Evolutionary conservation across 1,140 invertebrate species (phyloP).

Genomic region (Limonius californicus): DNA sequence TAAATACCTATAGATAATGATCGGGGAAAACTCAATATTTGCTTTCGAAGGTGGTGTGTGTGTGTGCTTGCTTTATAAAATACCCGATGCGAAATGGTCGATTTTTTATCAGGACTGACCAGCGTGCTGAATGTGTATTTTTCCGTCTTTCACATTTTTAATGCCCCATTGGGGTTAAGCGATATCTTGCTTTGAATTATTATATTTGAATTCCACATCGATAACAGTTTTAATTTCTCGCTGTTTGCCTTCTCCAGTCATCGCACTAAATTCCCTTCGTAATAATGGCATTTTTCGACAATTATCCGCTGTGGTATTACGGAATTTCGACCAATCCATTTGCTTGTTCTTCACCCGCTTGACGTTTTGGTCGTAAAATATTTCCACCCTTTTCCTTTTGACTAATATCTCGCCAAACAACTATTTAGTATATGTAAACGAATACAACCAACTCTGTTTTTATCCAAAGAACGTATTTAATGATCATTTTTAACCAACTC

Average conservation of each 20-base stretch:
- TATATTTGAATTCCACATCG: constrained; percentile 26
- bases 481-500: no score
- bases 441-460: no score
- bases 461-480: no score
- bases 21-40: constrained; percentile 8
- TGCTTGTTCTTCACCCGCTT: no score
- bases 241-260: constrained; percentile 20
- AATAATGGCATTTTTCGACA: neutral
- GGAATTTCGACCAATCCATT: no score
- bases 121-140: constrained; percentile 29
- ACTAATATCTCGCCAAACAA: no score
- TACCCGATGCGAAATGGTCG: constrained; percentile 5
- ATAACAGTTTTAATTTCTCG: constrained; percentile 28
- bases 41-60: constrained; percentile 3
- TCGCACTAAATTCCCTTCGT: neutral
- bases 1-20: constrained; percentile 11
- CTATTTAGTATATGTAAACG: no score
- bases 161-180: constrained; percentile 22
- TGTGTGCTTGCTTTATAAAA: constrained; percentile 6
- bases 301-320: neutral
- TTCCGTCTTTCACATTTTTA: constrained; percentile 28
- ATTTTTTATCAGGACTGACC: constrained; percentile 27
- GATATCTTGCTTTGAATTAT: constrained; percentile 28
- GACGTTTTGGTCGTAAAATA: no score
- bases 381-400: no score